Evolutionary conservation across 1,140 invertebrate species (phyloP).

Genomic region (Caenorhabditis elegans): DNA sequence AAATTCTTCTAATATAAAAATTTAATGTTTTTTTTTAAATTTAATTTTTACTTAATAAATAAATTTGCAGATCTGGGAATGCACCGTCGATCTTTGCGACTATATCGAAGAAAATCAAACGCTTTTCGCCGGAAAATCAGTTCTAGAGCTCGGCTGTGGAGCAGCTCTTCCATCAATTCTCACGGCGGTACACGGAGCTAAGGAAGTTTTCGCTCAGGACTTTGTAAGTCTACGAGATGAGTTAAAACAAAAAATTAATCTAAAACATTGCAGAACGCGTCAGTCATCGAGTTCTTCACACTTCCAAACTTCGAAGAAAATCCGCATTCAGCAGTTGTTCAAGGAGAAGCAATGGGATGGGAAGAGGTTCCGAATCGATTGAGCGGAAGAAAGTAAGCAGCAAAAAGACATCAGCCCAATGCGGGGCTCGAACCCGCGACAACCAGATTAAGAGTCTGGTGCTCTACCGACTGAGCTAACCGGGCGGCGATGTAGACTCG

Average conservation of each 20-base stretch:
- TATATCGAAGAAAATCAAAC: constrained; percentile 24
- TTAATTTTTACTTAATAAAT: too few relatives aligned
- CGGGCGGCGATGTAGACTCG: constrained; percentile 31
- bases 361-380: neutral
- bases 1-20: too few relatives aligned
- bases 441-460: constrained; percentile 55
- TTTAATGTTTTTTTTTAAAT: too few relatives aligned
- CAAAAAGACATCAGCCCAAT: constrained; percentile 16
- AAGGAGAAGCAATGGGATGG: constrained; percentile 55
- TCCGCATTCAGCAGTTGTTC: neutral
- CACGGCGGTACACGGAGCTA: constrained; percentile 52
- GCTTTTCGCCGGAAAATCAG: constrained; percentile 16
- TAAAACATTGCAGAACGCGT: constrained; percentile 60
- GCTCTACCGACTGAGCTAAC: constrained; percentile 54
- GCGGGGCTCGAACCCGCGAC: constrained; percentile 54
- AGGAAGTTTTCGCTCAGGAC: constrained; percentile 63
- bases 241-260: neutral
- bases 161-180: constrained; percentile 63
- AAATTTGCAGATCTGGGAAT: constrained; percentile 43
- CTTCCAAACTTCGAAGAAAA: constrained; percentile 59
- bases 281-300: constrained; percentile 62
- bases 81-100: constrained; percentile 35
- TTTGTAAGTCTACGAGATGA: constrained; percentile 53
- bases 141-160: constrained; percentile 63
- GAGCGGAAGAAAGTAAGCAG: neutral